Evolutionary conservation across 1,140 invertebrate species (phyloP).

Genomic region (Hesperophylax magnus): DNA sequence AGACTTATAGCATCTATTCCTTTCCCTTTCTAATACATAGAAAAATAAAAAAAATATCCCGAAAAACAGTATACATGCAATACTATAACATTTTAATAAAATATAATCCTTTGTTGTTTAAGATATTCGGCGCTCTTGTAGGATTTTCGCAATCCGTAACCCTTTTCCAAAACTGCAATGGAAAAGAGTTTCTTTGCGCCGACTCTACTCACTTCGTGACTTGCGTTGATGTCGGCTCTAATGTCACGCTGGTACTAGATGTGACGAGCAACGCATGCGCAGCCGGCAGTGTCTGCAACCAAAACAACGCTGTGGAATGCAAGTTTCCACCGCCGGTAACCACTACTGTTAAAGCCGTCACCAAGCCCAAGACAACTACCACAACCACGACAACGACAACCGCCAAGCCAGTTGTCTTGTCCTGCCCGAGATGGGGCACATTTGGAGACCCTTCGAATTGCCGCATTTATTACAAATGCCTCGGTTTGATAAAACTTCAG

Average conservation of each 20-base stretch:
- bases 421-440: conserved; percentile 3
- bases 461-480: conserved; percentile 19
- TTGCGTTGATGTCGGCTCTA: not conserved
- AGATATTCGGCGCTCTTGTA: too few relatives aligned
- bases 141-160: too few relatives aligned
- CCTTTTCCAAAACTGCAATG: not conserved
- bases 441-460: conserved; percentile 30
- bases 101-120: too few relatives aligned
- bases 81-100: too few relatives aligned
- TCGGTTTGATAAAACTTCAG: not conserved
- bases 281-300: not conserved
- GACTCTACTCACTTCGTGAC: not conserved
- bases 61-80: too few relatives aligned
- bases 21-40: too few relatives aligned
- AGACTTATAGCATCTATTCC: too few relatives aligned
- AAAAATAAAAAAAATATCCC: too few relatives aligned
- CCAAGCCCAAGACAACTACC: too few relatives aligned
- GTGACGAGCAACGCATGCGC: not conserved
- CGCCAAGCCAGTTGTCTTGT: not conserved
- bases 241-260: not conserved
- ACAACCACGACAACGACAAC: not conserved
- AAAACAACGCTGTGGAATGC: not conserved
- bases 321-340: not conserved
- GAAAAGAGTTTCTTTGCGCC: not conserved
- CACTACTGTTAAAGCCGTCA: too few relatives aligned